phyloP scores from a whole-genome alignment of 1,140 invertebrate genomes.

The Trypoxylus dichotomus region DNA sequence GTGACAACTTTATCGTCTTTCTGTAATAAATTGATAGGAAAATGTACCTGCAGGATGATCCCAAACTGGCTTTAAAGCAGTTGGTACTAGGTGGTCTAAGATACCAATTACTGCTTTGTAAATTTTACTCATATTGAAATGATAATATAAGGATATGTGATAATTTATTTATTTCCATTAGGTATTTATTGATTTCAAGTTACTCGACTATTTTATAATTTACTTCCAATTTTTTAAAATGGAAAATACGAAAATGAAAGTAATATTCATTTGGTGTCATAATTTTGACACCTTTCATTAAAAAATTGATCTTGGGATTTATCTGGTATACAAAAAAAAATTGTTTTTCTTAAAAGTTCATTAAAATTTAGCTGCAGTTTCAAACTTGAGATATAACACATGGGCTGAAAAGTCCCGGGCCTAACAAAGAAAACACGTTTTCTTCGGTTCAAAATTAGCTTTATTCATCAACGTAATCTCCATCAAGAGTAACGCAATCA shows the following conservation, averaged over 20 bases:
- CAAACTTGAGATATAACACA: too few species aligned
- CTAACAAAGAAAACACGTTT: too few species aligned
- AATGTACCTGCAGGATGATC: constrained; percentile 81
- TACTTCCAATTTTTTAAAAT: background rate
- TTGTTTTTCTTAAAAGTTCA: too few species aligned
- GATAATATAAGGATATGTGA: background rate
- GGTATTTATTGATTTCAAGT: background rate
- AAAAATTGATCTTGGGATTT: too few species aligned
- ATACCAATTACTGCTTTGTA: constrained; percentile 68
- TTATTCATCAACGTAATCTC: too few species aligned
- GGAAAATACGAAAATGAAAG: background rate
- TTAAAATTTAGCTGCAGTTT: too few species aligned
- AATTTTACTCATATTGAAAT: constrained; percentile 54
- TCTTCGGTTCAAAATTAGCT: too few species aligned
- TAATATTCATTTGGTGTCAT: background rate
- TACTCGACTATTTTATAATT: background rate
- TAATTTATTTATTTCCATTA: background rate
- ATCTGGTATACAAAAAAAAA: too few species aligned
- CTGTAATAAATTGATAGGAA: too few species aligned
- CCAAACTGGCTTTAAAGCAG: constrained; percentile 79
- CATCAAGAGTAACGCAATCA: too few species aligned
- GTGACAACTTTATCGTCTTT: background rate
- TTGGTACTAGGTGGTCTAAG: constrained; percentile 76
- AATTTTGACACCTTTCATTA: background rate
- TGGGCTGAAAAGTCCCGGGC: too few species aligned